These are phyloP conservation scores for Pipra filicauda DNA, from an alignment of 2,113 vertebrate genomes.

Conservation along the genomic window DNA sequence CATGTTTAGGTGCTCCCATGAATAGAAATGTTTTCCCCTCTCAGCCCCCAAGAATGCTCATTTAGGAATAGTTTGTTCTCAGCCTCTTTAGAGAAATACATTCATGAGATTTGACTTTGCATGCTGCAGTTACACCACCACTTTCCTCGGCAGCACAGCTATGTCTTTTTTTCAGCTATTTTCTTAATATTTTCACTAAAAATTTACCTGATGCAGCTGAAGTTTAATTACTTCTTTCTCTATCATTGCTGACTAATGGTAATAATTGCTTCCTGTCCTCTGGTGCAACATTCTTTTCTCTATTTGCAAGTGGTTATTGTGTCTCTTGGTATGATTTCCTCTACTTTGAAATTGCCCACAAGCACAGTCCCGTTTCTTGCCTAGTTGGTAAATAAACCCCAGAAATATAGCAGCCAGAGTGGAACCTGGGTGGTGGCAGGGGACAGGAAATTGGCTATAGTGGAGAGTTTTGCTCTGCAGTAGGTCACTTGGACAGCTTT, in stretches of 20 bases:
- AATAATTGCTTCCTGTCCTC: slow-evolving; percentile 58
- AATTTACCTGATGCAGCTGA: slow-evolving; percentile 51
- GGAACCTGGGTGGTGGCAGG: neutral
- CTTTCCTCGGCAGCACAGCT: neutral
- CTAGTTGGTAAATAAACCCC: neutral
- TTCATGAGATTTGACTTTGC: neutral
- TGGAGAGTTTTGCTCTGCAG: neutral
- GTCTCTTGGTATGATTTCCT: slow-evolving; percentile 34
- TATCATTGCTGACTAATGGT: slow-evolving; percentile 61
- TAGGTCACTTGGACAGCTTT: neutral
- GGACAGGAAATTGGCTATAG: neutral
- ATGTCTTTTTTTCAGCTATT: neutral
- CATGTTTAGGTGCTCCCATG: neutral
- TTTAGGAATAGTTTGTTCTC: neutral
- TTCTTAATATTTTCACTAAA: slow-evolving; percentile 10
- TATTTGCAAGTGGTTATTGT: slow-evolving; percentile 25
- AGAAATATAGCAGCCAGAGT: neutral
- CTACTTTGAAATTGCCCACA: neutral
- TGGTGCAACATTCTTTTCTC: slow-evolving; percentile 51
- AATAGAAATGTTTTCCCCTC: neutral
- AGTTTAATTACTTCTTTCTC: slow-evolving; percentile 56
- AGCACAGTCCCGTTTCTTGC: neutral
- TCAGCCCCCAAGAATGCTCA: neutral
- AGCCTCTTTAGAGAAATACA: neutral
- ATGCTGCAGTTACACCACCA: neutral